These are phyloP conservation scores for Panopea generosa DNA, from an alignment of 2,888 invertebrate genomes.

Conservation along the genomic window DNA sequence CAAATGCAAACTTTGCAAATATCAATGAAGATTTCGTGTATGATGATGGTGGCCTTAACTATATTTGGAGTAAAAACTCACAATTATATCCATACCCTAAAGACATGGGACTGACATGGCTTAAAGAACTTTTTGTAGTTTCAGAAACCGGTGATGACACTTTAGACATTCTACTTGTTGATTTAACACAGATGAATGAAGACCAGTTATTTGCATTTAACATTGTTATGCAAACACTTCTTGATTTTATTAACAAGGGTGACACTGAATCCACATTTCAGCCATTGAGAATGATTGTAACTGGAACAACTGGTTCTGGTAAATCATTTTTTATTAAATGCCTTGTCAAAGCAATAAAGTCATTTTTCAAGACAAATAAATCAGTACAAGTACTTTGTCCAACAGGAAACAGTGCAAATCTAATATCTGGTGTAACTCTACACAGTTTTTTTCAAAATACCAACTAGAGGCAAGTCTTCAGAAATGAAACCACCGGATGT, in stretches of 20 bases:
- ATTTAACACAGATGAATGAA: conserved; percentile 36
- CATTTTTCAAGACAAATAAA: conserved; percentile 42
- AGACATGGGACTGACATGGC: too few relatives aligned
- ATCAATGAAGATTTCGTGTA: too few relatives aligned
- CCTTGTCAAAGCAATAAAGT: conserved; percentile 45
- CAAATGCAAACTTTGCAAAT: too few relatives aligned
- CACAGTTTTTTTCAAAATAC: conserved; percentile 56
- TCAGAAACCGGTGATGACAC: too few relatives aligned
- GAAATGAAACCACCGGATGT: too few relatives aligned
- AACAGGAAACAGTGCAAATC: conserved; percentile 64
- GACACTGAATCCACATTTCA: neutral
- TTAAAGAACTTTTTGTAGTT: too few relatives aligned
- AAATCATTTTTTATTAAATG: conserved; percentile 63
- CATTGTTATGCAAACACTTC: conserved; percentile 34
- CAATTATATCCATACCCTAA: too few relatives aligned
- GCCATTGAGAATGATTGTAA: conserved; percentile 49
- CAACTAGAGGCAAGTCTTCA: too few relatives aligned
- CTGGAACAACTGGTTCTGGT: conserved; percentile 63
- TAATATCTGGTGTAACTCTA: conserved; percentile 57
- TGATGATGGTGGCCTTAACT: too few relatives aligned
- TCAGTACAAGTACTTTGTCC: conserved; percentile 63
- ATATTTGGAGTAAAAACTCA: too few relatives aligned
- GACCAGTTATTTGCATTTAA: conserved; percentile 61
- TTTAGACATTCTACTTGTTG: too few relatives aligned
- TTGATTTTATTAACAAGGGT: too few relatives aligned